phyloP scores from a whole-genome alignment of 2,113 vertebrate genomes.

The Nyctibius bracteatus region DNA sequence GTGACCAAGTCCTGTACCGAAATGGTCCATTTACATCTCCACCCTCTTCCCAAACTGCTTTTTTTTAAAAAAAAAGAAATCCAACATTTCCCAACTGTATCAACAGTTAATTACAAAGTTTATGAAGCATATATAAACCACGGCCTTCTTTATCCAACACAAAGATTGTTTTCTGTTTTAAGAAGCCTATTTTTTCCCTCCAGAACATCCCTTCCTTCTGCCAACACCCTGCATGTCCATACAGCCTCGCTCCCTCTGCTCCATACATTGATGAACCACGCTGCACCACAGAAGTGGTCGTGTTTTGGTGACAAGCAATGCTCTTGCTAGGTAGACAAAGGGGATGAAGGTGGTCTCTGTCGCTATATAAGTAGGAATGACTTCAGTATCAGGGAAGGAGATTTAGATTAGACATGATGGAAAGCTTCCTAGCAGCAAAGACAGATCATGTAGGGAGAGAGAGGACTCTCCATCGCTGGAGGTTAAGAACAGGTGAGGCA shows the following conservation, averaged over 20 bases:
- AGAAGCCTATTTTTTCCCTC: background rate
- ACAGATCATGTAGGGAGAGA: background rate
- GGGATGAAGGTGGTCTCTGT: background rate
- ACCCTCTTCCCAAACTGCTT: background rate
- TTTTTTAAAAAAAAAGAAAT: background rate
- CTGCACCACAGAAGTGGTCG: background rate
- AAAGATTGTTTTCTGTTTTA: background rate
- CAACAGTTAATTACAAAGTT: background rate
- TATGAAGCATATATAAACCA: background rate
- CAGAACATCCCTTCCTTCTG: background rate
- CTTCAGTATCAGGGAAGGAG: background rate
- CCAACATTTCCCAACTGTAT: background rate
- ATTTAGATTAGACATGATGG: background rate
- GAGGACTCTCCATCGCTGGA: background rate
- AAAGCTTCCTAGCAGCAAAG: background rate
- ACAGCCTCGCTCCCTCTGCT: background rate
- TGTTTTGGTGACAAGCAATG: background rate
- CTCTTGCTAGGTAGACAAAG: background rate
- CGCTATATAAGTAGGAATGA: background rate
- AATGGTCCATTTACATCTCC: background rate
- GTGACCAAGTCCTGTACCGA: fast-evolving
- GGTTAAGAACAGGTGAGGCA: slow-evolving; percentile 59
- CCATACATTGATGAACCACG: fast-evolving
- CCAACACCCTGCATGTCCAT: background rate
- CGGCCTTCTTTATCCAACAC: background rate